Base-by-base conservation (phyloP, 2,797 vertebrate species). In the Chiloscyllium punctatum region DNA sequence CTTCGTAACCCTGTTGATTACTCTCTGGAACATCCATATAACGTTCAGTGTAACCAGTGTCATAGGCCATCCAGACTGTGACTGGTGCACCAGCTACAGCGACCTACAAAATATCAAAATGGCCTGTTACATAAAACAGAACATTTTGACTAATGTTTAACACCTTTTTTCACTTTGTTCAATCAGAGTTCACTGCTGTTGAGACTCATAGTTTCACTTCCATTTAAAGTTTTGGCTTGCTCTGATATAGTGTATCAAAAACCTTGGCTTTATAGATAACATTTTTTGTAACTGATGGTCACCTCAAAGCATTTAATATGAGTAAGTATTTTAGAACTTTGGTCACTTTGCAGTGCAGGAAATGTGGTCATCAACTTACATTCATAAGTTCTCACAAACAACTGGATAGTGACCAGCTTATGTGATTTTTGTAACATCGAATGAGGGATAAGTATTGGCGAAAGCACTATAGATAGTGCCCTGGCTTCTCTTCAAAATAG, bases 41-140 rank as follows among this genome's bases (percentile, higher is more conserved):
- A 94, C 99, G 98, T 97, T 99, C 99, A 0, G 99, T 99, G 97
- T 99, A 98, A 95, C 99, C 99, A 0, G 99, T 99, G 97, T 99
- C 99, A 0, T 99, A 99, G 3, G 99, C 99, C 99, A 99, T 99
- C 99, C 99, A 99, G 84, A 99, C 98, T 0, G 99, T 99, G 96
- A 99, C 99, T 0, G 99, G 99, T 86, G 99, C 99, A 0, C 99
- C 99, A 0, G 99, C 99, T 33, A 99, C 98, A 1, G 99, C 99
- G 96, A 99, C 97, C 99, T 99, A 97, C 15, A 96, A 95, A 95
- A 96, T 86, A 95, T 96, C 1, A 95, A 51, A 74, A 96, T 74
- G 18, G 1, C 30, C 1, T 74, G 21, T 88, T 88, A 88, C 7
- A 53, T 15, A 88, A 51, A 53, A 33, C 8, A 79, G 57, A 30